Evolutionary conservation across 2,888 invertebrate genomes (phyloP), one percentile per base, ranked within the genome.

Genomic region (Ditula angustiorana): DNA sequence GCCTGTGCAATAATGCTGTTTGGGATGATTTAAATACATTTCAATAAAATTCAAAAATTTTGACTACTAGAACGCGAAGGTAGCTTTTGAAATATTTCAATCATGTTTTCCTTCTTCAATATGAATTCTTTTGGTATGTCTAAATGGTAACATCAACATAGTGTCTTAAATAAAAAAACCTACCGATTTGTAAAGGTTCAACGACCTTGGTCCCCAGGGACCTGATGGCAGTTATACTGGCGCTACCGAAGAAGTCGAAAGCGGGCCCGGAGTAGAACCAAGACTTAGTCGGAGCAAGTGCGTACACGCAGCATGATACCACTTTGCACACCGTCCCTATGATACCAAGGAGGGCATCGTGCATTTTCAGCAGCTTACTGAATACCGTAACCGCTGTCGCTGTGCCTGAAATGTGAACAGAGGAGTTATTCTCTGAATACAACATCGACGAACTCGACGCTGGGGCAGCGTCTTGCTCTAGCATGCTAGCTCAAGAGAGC

Each of bases 141-240:
- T n/a, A n/a, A n/a, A n/a, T n/a, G n/a, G n/a, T n/a, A n/a, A n/a
- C n/a, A n/a, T n/a, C n/a, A n/a, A n/a, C n/a, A n/a, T n/a, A 56
- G 2, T 35, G 3, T 23, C 23, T n/a, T 24, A 30, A 28, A 52
- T 13, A 5, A 41, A 19, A 21, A 24, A 19, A 72, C 85, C 73
- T 76, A 87, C 93, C 94, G 64, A 93, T 83, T 85, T 94, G 88
- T 70, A 94, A 92, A 7, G 85, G 82, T 5, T 89, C 86, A 2
- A 94, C 94, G 16, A 94, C 76, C 75, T 94, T 94, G 0, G 94
- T 94, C 0, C 93, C 94, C 52, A 94, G 82, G 0, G 94, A 94
- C 63, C 94, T 85, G 70, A 94, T 91, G 0, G 93, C 93, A 0
- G 93, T 93, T 4, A 88, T 85, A n/a, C 92, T 93, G 1, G 93